Conservation (phyloP, 2,888 invertebrate genomes). For the Dermolepida albohirtum region DNA sequence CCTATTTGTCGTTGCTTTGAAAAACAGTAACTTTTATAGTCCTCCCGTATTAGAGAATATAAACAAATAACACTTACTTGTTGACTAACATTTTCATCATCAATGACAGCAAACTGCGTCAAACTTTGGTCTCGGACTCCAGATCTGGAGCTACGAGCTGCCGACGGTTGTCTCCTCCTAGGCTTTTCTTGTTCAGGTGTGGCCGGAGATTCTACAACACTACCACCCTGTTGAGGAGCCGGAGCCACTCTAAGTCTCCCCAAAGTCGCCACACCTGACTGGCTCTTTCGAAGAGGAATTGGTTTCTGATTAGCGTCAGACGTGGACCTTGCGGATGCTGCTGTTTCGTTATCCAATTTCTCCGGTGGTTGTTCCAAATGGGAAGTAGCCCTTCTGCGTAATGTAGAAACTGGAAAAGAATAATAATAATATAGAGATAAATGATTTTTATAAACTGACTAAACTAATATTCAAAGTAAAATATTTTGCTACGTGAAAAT, state of each 20-base stretch:
- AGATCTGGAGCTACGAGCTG: slow-evolving; percentile 64
- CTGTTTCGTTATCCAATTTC: slow-evolving; percentile 76
- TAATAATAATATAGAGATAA: background rate
- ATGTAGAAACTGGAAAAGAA: slow-evolving; percentile 55
- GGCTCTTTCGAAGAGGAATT: slow-evolving; percentile 62
- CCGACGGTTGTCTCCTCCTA: slow-evolving; percentile 58
- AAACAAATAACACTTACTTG: slow-evolving; percentile 66
- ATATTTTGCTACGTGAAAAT: too few relatives aligned
- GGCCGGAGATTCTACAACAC: slow-evolving; percentile 58
- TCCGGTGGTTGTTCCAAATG: slow-evolving; percentile 64
- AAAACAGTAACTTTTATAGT: too few relatives aligned
- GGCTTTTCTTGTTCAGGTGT: slow-evolving; percentile 64
- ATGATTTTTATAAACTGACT: too few relatives aligned
- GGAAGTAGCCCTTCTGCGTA: slow-evolving; percentile 62
- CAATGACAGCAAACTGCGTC: slow-evolving; percentile 92
- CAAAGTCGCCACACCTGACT: slow-evolving; percentile 75
- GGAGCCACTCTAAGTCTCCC: slow-evolving; percentile 76
- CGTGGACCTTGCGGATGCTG: slow-evolving; percentile 69
- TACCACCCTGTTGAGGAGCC: slow-evolving; percentile 58
- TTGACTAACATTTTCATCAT: slow-evolving; percentile 93
- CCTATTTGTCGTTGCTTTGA: too few relatives aligned
- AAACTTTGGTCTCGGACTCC: slow-evolving; percentile 82
- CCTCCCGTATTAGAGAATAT: too few relatives aligned
- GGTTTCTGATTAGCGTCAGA: slow-evolving; percentile 62
- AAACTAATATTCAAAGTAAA: too few relatives aligned